Evolutionary conservation across 1,140 invertebrate genomes (phyloP).

Genomic region (Trachymyrmex cornetzi): DNA sequence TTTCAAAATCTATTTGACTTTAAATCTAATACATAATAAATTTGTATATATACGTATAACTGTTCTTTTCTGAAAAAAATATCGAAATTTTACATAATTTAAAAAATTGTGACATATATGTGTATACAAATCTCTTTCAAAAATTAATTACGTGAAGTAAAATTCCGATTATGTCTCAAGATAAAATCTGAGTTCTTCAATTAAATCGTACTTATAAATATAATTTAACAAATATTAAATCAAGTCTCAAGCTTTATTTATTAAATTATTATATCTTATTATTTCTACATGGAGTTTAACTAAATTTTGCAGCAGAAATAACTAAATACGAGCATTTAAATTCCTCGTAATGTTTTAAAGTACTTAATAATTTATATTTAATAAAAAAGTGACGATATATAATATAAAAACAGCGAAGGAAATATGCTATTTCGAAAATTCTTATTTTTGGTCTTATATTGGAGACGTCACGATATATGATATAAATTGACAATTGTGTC

Average conservation of each 20-base stretch:
- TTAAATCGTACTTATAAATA: background rate
- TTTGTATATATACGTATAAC: background rate
- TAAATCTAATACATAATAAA: too few species aligned
- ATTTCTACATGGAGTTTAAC: background rate
- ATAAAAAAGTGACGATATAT: background rate
- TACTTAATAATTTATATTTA: background rate
- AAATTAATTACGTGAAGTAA: background rate
- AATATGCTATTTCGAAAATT: background rate
- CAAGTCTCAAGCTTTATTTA: constrained; percentile 2
- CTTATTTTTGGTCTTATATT: background rate
- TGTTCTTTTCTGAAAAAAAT: background rate
- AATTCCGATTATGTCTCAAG: background rate
- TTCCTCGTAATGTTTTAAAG: background rate
- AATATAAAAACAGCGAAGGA: background rate
- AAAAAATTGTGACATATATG: background rate
- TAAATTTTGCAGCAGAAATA: background rate
- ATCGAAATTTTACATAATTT: background rate
- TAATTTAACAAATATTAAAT: background rate
- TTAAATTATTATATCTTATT: background rate
- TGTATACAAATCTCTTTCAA: background rate
- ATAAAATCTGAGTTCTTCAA: background rate
- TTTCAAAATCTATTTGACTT: background rate
- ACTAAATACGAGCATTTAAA: background rate
- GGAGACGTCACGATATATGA: background rate
- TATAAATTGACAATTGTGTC: background rate